Conservation (phyloP, 2,797 vertebrate species). For the Pangasius djambal region DNA sequence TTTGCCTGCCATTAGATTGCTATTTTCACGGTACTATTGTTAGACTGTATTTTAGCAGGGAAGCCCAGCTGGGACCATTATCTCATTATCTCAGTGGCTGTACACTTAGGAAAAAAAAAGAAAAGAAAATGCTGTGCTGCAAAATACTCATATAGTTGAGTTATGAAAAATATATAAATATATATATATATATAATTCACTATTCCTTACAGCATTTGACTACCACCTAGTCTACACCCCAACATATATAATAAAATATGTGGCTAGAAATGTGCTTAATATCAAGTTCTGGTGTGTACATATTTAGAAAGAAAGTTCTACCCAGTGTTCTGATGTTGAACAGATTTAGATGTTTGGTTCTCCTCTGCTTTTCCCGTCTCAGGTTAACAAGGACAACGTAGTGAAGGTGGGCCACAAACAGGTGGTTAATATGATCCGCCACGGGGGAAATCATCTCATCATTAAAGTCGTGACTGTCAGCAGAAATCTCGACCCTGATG, state of each 20-base stretch:
- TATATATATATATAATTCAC: neutral
- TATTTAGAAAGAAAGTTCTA: neutral
- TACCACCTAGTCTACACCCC: neutral
- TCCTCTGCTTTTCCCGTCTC: neutral
- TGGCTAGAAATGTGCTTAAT: neutral
- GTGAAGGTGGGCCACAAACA: slow-evolving; percentile 90
- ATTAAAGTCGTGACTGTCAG: slow-evolving; percentile 90
- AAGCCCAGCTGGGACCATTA: slow-evolving; percentile 20
- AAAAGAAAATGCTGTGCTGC: neutral
- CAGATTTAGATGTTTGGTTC: neutral
- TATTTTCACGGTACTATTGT: slow-evolving; percentile 18
- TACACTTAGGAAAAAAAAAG: neutral
- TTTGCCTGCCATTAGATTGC: slow-evolving; percentile 13
- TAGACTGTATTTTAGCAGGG: slow-evolving; percentile 19
- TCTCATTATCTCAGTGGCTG: slow-evolving; percentile 28
- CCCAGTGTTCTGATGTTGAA: neutral
- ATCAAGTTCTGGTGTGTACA: neutral
- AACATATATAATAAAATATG: neutral
- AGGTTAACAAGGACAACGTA: slow-evolving; percentile 90
- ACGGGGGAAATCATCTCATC: slow-evolving; percentile 85
- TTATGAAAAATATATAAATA: neutral
- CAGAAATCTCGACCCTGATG: slow-evolving; percentile 86
- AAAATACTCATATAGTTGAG: neutral
- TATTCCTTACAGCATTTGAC: neutral
- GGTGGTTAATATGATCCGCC: slow-evolving; percentile 90